Evolutionary conservation across 37 sponge, comb jelly and placozoan species (phyloP).

Genomic region (Geodia barretti): DNA sequence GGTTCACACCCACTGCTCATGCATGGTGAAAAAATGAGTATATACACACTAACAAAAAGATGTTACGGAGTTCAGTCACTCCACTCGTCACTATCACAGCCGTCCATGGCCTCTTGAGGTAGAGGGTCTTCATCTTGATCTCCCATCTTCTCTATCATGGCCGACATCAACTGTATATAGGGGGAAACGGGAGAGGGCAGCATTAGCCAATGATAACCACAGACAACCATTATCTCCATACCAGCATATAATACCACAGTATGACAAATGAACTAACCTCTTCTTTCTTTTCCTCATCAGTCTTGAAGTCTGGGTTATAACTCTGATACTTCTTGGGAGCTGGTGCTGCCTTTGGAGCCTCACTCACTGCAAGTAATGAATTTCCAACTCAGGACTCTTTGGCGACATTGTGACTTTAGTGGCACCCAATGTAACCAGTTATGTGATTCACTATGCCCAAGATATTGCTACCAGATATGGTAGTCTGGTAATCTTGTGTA

Average conservation of each 20-base stretch:
- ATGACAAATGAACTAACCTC: slow-evolving; percentile 63
- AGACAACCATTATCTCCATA: background rate
- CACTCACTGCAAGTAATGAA: slow-evolving; percentile 82
- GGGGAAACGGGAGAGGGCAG: background rate
- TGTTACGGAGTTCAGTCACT: too few relatives aligned
- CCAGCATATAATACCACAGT: too few relatives aligned
- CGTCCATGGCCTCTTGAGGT: slow-evolving; percentile 85
- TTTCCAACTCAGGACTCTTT: too few relatives aligned
- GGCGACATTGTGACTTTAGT: too few relatives aligned
- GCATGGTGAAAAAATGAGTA: too few relatives aligned
- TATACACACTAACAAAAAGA: too few relatives aligned
- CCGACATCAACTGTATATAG: slow-evolving; percentile 61
- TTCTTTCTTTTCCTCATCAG: slow-evolving; percentile 85
- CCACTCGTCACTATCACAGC: slow-evolving; percentile 94
- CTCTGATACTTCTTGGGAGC: slow-evolving; percentile 71
- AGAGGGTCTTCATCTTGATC: slow-evolving; percentile 82
- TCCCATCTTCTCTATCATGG: slow-evolving; percentile 80
- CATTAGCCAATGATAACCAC: background rate
- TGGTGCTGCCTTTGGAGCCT: slow-evolving; percentile 62
- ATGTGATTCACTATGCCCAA: too few relatives aligned
- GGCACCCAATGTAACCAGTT: too few relatives aligned
- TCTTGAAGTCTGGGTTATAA: slow-evolving; percentile 60
- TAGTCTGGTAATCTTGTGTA: too few relatives aligned
- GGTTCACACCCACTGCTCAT: too few relatives aligned
- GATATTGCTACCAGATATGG: too few relatives aligned